phyloP scores from a whole-genome alignment of 2,888 invertebrate genomes.

The Ennomos fuscantarius region DNA sequence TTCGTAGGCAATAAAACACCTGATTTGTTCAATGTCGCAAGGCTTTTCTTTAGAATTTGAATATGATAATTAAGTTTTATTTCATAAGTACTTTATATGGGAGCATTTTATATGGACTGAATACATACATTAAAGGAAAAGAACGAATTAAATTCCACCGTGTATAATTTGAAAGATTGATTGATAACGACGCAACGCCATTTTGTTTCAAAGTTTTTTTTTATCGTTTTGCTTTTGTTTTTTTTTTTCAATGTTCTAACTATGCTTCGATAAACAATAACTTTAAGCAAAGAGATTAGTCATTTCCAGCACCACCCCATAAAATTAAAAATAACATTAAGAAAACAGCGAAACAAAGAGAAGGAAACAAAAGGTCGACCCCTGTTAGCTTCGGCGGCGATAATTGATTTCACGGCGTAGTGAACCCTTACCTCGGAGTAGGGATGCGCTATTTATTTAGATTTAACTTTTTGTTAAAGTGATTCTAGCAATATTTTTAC shows the following conservation, averaged over 20 bases:
- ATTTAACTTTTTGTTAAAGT: too few relatives aligned
- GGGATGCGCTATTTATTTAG: conserved; percentile 18
- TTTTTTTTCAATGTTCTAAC: not conserved
- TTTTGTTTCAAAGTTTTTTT: not conserved
- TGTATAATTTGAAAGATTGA: too few relatives aligned
- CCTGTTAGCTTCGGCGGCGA: conserved; percentile 29
- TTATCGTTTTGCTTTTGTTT: not conserved
- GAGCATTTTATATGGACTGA: too few relatives aligned
- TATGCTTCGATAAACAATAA: conserved; percentile 4
- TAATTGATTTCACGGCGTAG: conserved; percentile 42
- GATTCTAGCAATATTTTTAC: too few relatives aligned
- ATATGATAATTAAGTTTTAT: too few relatives aligned
- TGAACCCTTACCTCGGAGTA: conserved; percentile 26
- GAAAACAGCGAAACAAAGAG: conserved; percentile 38
- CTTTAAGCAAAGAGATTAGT: conserved; percentile 27
- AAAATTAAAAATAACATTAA: conserved; percentile 45
- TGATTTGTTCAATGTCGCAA: too few relatives aligned
- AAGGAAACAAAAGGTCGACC: conserved; percentile 37
- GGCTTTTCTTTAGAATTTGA: too few relatives aligned
- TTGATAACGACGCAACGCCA: too few relatives aligned
- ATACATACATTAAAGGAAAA: too few relatives aligned
- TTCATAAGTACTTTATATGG: too few relatives aligned
- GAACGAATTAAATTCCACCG: too few relatives aligned
- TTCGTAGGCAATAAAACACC: too few relatives aligned
- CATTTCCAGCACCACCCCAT: conserved; percentile 21